phyloP scores from a whole-genome alignment of 2,888 invertebrate species.

The Drosophila histrio region DNA sequence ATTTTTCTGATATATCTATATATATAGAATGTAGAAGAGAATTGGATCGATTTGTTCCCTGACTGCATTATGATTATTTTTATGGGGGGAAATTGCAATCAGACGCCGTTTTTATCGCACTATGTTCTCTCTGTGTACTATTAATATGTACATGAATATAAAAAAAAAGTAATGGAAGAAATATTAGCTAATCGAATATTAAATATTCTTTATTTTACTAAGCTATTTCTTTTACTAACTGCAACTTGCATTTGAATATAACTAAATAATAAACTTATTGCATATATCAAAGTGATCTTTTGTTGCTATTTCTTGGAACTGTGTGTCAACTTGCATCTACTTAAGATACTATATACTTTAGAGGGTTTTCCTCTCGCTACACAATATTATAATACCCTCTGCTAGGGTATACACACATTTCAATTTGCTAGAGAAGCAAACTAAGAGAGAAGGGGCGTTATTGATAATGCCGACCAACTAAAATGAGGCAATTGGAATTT shows the following conservation, averaged over 20 bases:
- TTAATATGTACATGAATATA: slow-evolving; percentile 25
- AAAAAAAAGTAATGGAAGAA: not conserved
- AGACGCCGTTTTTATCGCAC: slow-evolving; percentile 32
- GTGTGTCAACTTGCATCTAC: too few species aligned
- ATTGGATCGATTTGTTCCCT: not conserved
- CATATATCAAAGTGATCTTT: too few species aligned
- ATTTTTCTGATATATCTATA: slow-evolving; percentile 3
- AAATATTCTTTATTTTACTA: not conserved
- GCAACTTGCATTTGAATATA: not conserved
- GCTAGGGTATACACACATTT: not conserved
- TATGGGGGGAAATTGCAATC: slow-evolving; percentile 36
- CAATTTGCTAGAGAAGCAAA: not conserved
- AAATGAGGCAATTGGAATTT: slow-evolving; percentile 16
- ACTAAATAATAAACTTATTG: too few species aligned
- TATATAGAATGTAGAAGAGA: not conserved
- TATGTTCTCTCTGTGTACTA: slow-evolving; percentile 9
- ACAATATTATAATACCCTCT: not conserved
- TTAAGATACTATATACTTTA: too few species aligned
- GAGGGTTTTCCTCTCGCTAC: too few species aligned
- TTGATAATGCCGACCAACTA: slow-evolving; percentile 24
- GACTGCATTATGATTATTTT: slow-evolving; percentile 45
- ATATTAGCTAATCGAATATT: not conserved
- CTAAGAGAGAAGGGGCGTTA: not conserved
- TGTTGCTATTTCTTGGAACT: too few species aligned
- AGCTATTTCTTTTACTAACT: not conserved